These are phyloP conservation scores for Asarcornis scutulata DNA, from an alignment of 2,113 vertebrate species.

Conservation along the genomic window DNA sequence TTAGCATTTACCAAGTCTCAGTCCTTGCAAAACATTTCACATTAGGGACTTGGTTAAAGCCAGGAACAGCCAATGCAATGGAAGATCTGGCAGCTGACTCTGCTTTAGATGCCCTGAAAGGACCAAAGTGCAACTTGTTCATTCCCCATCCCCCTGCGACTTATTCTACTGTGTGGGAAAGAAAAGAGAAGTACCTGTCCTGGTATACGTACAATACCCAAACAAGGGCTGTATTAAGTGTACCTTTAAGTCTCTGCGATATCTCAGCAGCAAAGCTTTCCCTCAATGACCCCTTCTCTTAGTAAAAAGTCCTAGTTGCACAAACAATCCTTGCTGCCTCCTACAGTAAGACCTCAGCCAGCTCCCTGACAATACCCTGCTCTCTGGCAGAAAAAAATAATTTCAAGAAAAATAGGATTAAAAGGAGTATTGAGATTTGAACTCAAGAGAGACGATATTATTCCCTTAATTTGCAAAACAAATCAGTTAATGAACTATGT, in stretches of 20 bases:
- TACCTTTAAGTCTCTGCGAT: background rate
- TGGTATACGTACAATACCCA: background rate
- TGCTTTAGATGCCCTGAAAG: background rate
- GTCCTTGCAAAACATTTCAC: background rate
- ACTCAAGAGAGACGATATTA: background rate
- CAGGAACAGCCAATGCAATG: background rate
- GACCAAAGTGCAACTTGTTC: background rate
- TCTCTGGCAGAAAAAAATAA: background rate
- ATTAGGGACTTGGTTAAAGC: background rate
- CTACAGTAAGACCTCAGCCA: background rate
- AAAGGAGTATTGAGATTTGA: background rate
- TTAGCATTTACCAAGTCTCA: rapidly evolving
- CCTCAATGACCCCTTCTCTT: rapidly evolving
- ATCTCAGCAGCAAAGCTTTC: background rate
- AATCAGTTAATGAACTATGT: background rate
- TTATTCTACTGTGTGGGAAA: background rate
- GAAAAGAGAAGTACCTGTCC: background rate
- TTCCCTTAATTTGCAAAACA: background rate
- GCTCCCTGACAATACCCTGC: rapidly evolving
- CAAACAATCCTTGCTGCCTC: background rate
- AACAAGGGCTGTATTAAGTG: background rate
- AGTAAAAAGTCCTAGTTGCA: background rate
- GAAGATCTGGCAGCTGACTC: background rate
- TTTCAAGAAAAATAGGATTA: background rate
- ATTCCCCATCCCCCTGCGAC: no score